Evolutionary conservation across 2,888 invertebrate genomes (phyloP), one percentile per base, ranked within the genome.

Genomic region (Dynastes grantii): DNA sequence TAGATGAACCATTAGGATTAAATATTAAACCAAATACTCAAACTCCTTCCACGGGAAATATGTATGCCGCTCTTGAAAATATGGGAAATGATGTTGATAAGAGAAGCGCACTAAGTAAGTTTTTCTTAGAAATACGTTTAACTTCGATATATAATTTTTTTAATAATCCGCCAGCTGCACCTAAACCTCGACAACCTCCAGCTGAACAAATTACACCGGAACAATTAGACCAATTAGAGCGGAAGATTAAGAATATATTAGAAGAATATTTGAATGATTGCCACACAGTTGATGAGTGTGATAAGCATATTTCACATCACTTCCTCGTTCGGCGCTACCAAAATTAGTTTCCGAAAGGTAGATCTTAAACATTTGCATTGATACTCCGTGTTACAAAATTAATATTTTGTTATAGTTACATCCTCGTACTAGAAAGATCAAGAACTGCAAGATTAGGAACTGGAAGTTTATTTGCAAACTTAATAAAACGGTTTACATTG

Each of bases 391-490:
- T 11, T 76, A 40, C 8, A 22, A 45, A 51, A 5, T 40, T 22
- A 64, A 22, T 32, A 22, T 78, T 27, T 64, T 53, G 0, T 85
- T 84, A 8, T 81, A 88, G 88, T 78, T 88, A 85, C 76, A 88
- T 89, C 71, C 81, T 85, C 40, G 87, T 89, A 70, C 83, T 91
- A 58, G 91, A 91, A 81, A 89, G 89, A 80, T 86, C 89, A 2
- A 84, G 85, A 80, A 81, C 84, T n/a, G 88, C 88, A 13, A 87
- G 91, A 80, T 75, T 84, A 79, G 87, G 88, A 84, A 87, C 90
- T 61, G 92, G 92, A 16, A 85, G 87, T 80, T 86, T 94, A 32
- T 88, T 93, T 77, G 89, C 90, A 75, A 88, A 90, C 80, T 87
- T 93, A 78, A 87, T 93, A 78, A 89, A 88, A 65, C 84, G 87